Conservation (phyloP, 2,888 invertebrate species). For the Electrophaes corylata region DNA sequence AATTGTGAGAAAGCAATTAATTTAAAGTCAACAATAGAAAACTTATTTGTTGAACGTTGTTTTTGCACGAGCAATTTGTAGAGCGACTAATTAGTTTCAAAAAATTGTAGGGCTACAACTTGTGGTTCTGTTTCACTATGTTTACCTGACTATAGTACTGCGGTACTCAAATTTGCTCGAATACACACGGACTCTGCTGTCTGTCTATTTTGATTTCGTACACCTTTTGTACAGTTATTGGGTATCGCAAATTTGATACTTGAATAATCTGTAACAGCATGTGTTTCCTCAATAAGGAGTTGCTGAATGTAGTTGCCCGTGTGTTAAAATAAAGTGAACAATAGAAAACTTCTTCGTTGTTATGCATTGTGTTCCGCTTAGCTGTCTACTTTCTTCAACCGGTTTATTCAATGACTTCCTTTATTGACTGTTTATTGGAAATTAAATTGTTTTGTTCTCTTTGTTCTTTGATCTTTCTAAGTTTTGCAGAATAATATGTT, state of each 20-base stretch:
- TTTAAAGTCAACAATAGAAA: slow-evolving; percentile 78
- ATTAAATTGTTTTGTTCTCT: slow-evolving; percentile 52
- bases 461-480: slow-evolving; percentile 42
- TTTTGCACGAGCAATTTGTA: slow-evolving; percentile 9
- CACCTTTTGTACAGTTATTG: too few relatives aligned
- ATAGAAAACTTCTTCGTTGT: slow-evolving; percentile 77
- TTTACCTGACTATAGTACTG: too few relatives aligned
- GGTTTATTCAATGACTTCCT: slow-evolving; percentile 75
- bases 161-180: too few relatives aligned
- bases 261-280: too few relatives aligned
- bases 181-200: too few relatives aligned
- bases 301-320: slow-evolving; percentile 16
- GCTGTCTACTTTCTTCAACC: slow-evolving; percentile 73
- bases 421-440: slow-evolving; percentile 76
- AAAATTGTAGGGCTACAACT: neutral
- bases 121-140: too few relatives aligned
- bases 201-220: too few relatives aligned
- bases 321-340: slow-evolving; percentile 56
- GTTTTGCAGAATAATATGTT: slow-evolving; percentile 18
- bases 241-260: too few relatives aligned
- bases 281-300: neutral
- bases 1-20: slow-evolving; percentile 76
- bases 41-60: slow-evolving; percentile 59
- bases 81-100: neutral
- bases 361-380: slow-evolving; percentile 76